Conservation (phyloP, 1,140 invertebrate species). For the Babylonia areolata region DNA sequence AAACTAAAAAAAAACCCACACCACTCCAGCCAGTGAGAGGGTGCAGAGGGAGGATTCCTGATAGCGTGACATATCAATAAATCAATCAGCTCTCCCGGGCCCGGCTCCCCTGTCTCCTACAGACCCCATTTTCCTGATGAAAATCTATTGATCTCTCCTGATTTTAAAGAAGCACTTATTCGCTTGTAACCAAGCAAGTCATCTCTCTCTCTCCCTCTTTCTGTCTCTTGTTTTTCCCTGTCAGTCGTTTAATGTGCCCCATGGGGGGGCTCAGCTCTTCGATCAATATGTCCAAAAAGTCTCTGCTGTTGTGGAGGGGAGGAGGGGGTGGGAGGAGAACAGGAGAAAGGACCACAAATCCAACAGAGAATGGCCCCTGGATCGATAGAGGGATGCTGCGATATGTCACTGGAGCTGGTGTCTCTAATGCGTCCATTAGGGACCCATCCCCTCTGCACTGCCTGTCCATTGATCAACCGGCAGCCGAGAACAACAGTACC, state of each 20-base stretch:
- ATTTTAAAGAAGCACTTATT: slow-evolving; percentile 38
- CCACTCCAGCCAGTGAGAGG: not conserved
- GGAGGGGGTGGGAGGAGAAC: not conserved
- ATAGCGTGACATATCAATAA: slow-evolving; percentile 36
- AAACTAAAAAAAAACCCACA: too few species aligned
- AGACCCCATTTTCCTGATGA: slow-evolving; percentile 34
- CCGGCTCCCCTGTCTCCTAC: not conserved
- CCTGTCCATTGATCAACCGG: slow-evolving; percentile 35
- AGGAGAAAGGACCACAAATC: not conserved
- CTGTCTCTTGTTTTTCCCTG: too few species aligned
- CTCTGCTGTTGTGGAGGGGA: not conserved
- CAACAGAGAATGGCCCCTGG: not conserved
- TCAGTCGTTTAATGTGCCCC: slow-evolving; percentile 25
- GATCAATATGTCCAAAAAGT: slow-evolving; percentile 38
- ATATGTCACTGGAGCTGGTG: slow-evolving; percentile 46
- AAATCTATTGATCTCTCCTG: slow-evolving; percentile 43
- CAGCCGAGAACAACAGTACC: slow-evolving; percentile 49
- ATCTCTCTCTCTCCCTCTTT: slow-evolving; percentile 27
- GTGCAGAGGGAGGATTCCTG: not conserved
- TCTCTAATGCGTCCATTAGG: slow-evolving; percentile 47
- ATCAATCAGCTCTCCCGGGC: slow-evolving; percentile 27
- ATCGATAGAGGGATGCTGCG: slow-evolving; percentile 39
- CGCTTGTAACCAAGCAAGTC: slow-evolving; percentile 32
- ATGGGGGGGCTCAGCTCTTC: slow-evolving; percentile 1
- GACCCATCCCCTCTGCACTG: not conserved